Base-by-base conservation (phyloP, 2,113 vertebrate genomes). In the Odocoileus virginianus region DNA sequence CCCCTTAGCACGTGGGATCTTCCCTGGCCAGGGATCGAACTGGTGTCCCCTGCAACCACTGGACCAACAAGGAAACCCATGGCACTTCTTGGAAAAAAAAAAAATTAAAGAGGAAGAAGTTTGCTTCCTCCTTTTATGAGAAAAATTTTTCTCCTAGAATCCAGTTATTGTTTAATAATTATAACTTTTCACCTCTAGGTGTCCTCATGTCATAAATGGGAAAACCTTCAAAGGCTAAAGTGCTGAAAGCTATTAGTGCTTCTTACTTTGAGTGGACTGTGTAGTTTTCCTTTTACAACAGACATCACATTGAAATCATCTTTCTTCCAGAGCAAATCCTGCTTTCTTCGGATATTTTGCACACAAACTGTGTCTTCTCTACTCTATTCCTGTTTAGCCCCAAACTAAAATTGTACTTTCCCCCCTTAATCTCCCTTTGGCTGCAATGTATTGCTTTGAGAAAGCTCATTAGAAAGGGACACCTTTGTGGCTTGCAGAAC, bases 101-200 rank as follows among this genome's bases (percentile, higher is more conserved):
- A 84, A 16, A 11, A 5, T 27, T 67, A 82, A 50, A 50, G 61
- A 89, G 28, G 52, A 91, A n/a, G 60, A 92, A 13, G 1, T 33
- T 92, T 58, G 83, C 36, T 58, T 58, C 55, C 4, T 84, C 52
- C 82, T 76, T 47, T 14, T 58, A 43, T 85, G 36, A 85, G 81
- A 71, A 87, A 94, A 76, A 45, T 28, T 19, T 55, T 64, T 94
- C 60, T 93, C 33, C 17, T 36, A 91, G 54, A 84, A 88, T 81
- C 27, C 23, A 76, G 19, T 78, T 15, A 27, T 55, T 87, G 36
- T 71, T 89, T 83, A 83, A 91, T 96, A 67, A 88, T 78, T 57
- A 43, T 58, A 83, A 57, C 61, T 94, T 95, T 71, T 71, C 25
- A 91, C 33, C 71, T 94, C 60, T 97, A 85, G 45, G n/a, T 92